These are phyloP conservation scores for Cosmia trapezina DNA, from an alignment of 2,888 invertebrate species.

Conservation along the genomic window DNA sequence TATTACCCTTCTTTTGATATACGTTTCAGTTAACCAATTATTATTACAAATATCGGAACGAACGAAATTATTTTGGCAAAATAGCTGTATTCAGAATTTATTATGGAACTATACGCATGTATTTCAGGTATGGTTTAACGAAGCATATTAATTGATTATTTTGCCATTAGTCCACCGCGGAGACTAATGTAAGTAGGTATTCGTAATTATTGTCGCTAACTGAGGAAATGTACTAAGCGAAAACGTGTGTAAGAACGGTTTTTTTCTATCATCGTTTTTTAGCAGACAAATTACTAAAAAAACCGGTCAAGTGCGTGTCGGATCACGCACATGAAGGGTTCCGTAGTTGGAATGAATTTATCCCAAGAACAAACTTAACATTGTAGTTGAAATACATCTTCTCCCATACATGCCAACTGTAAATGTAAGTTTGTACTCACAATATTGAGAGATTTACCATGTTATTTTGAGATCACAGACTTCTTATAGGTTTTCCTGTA, in stretches of 20 bases:
- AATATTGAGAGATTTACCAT: no score
- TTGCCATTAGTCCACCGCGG: slow-evolving; percentile 2
- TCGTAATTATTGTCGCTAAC: slow-evolving; percentile 10
- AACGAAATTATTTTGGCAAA: slow-evolving; percentile 19
- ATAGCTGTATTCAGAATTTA: slow-evolving; percentile 10
- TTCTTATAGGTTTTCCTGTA: no score
- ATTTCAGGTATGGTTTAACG: slow-evolving; percentile 28
- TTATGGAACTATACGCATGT: slow-evolving; percentile 18
- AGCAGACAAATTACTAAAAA: no score
- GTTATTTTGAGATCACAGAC: no score
- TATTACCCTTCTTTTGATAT: neutral
- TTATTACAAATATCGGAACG: slow-evolving; percentile 5
- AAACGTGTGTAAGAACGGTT: slow-evolving; percentile 5
- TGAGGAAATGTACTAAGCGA: neutral
- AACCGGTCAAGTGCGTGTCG: no score
- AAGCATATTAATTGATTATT: slow-evolving; percentile 54
- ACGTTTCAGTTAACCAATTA: slow-evolving; percentile 7
- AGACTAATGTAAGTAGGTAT: slow-evolving; percentile 13
- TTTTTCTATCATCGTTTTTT: neutral
- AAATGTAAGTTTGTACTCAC: no score
- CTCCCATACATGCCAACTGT: no score
- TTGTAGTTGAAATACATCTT: no score
- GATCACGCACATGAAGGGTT: no score
- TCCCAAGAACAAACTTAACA: no score
- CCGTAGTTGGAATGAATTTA: no score